Base-by-base conservation (phyloP, 64 coral and sea anemone species). In the Catalaphyllia jardinei region DNA sequence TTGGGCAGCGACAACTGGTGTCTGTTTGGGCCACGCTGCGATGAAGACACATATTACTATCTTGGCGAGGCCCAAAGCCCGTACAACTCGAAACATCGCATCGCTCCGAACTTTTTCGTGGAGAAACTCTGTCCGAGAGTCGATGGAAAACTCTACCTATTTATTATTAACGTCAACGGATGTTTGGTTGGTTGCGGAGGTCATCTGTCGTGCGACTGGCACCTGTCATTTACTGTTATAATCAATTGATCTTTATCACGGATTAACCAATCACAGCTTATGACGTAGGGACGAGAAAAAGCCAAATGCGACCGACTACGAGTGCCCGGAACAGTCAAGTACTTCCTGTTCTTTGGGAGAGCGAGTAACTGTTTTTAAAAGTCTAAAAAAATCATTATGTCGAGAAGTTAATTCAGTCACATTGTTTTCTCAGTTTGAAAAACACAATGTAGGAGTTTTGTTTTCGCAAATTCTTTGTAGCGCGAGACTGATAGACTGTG, bases 51-150 rank as follows among this genome's bases (percentile, higher is more conserved):
- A 78, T 77, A 67, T 84, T 86, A 93, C 77, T 73, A 94, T 76
- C 77, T 92, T 76, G 83, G 90, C 95, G 71, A 93, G 91, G 82
- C 87, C 93, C 85, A 83, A 86, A 71, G 85, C 83, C 87, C 82
- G 67, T 82, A 91, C 82, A 83, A 73, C 83, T 71, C 88, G 88
- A 94, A 77, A 75, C 95, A 97, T 97, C 80, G 91, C 95, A 97
- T 93, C 87, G 87, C 95, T 97, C 95, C 94, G 38, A 76, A 71
- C 60, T 87, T 92, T 92, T 87, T 76, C 35, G 79, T 84, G 79
- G 80, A 85, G 87, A 80, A 91, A 94, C 91, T 87, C 87, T 92
- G 78, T 46, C 62, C 22, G 60, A 92, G 75, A 91, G 71, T 75
- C 65, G 82, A 75, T 75, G 91, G 71, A 82, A 93, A 78, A 93